phyloP scores from a whole-genome alignment of 2,797 vertebrate genomes.

The Alfaro cultratus region DNA sequence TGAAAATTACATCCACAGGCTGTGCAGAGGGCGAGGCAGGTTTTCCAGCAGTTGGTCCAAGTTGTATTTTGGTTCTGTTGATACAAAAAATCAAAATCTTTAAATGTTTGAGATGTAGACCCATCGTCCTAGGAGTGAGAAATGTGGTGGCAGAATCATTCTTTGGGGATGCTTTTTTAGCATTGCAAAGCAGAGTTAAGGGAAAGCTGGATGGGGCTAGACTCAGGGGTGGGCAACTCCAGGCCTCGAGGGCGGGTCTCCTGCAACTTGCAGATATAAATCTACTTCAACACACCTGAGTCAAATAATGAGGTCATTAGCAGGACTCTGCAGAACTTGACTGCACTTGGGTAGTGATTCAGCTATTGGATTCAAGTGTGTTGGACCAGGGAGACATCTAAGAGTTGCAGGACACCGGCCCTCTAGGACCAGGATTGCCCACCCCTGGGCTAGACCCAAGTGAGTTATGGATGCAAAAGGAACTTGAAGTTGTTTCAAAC shows the following conservation, averaged over 20 bases:
- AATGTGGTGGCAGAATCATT: not conserved
- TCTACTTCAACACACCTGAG: no score
- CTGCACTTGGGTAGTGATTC: no score
- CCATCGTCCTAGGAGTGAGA: not conserved
- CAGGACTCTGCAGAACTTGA: no score
- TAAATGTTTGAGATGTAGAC: not conserved
- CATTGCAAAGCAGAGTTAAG: not conserved
- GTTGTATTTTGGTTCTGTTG: constrained; percentile 2
- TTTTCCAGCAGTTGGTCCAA: constrained; percentile 38
- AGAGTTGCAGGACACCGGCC: no score
- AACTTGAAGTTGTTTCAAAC: not conserved
- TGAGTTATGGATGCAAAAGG: not conserved
- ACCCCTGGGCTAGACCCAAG: not conserved
- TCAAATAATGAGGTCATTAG: no score
- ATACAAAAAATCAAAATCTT: not conserved
- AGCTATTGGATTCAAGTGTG: no score
- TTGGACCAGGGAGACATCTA: no score
- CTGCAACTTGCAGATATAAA: no score
- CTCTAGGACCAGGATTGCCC: no score
- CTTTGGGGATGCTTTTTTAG: not conserved
- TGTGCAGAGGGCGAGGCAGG: constrained; percentile 22
- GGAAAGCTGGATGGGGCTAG: not conserved
- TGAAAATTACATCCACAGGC: constrained; percentile 37
- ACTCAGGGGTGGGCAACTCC: no score
- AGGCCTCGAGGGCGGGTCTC: no score